A percentile compares a stretch with the other conserved stretches of the same genome.
Conservation (phyloP, 2,113 vertebrate species). For the Dinomys branickii region DNA sequence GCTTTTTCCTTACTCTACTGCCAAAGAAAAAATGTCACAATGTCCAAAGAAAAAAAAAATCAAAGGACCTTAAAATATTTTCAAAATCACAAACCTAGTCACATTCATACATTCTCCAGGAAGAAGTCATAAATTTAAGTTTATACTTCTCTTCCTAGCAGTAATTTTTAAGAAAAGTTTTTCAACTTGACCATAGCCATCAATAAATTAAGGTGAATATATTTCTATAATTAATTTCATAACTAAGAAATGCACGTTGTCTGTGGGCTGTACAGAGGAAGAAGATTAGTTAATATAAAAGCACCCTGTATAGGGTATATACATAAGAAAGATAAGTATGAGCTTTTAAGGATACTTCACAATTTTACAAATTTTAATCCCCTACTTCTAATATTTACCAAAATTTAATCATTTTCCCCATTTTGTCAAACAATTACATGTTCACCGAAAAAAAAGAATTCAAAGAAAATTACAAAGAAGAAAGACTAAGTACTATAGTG, state of each 20-base stretch:
- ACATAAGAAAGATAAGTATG: neutral
- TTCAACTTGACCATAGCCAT: constrained; percentile 68
- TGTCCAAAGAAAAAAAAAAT: neutral
- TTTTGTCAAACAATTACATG: constrained; percentile 22
- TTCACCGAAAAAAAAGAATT: neutral
- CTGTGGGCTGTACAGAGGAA: constrained; percentile 39
- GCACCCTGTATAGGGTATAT: neutral
- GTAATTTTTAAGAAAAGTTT: constrained; percentile 76
- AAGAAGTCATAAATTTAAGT: constrained; percentile 63
- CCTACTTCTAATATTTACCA: constrained; percentile 24
- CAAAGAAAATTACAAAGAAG: constrained; percentile 45
- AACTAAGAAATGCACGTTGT: neutral
- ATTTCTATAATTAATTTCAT: constrained; percentile 66
- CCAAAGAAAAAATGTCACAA: neutral
- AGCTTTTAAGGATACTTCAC: constrained; percentile 3
- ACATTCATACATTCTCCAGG: constrained; percentile 42
- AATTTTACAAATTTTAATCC: constrained; percentile 34
- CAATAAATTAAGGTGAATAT: constrained; percentile 72
- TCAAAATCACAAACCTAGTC: constrained; percentile 42
- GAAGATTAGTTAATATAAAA: constrained; percentile 22
- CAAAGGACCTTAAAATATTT: neutral
- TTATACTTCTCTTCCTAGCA: constrained; percentile 66
- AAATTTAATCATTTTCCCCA: constrained; percentile 36
- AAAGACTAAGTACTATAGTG: neutral
- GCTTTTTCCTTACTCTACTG: constrained; percentile 5